A percentile compares a stretch with the other conserved stretches of the same genome.
phyloP scores from a whole-genome alignment of 2,113 vertebrate genomes.

The Athene noctua region DNA sequence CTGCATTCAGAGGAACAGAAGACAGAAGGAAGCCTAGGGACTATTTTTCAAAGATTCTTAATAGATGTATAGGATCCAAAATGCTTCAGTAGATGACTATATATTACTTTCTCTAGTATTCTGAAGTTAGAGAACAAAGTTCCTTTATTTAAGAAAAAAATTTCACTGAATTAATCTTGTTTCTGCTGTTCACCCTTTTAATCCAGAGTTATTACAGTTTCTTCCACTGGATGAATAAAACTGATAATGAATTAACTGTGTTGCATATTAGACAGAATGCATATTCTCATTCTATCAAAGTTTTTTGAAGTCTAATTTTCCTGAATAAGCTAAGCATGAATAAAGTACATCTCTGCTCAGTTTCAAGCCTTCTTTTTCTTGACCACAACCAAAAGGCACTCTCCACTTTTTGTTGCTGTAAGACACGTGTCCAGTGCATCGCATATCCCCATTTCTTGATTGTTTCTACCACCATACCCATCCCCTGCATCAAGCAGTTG shows the following conservation, averaged over 20 bases:
- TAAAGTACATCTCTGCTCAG: neutral
- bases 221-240: neutral
- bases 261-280: too few relatives aligned
- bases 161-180: neutral
- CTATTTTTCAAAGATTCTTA: neutral
- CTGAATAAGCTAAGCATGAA: neutral
- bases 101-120: neutral
- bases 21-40: neutral
- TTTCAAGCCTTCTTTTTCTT: neutral
- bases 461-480: neutral
- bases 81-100: neutral
- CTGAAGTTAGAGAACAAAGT: neutral
- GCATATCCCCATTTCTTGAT: neutral
- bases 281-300: neutral
- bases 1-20: neutral
- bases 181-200: neutral
- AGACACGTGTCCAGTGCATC: neutral
- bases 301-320: neutral
- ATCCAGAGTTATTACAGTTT: neutral
- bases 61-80: neutral
- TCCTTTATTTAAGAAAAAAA: neutral
- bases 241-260: neutral
- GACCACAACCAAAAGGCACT: neutral
- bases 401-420: neutral
- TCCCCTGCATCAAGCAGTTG: neutral